Percentiles rank a stretch among this genome's conserved stretches.
These are phyloP conservation scores for Geotrypetes seraphini DNA, from an alignment of 2,797 vertebrate genomes.

Conservation along the genomic window DNA sequence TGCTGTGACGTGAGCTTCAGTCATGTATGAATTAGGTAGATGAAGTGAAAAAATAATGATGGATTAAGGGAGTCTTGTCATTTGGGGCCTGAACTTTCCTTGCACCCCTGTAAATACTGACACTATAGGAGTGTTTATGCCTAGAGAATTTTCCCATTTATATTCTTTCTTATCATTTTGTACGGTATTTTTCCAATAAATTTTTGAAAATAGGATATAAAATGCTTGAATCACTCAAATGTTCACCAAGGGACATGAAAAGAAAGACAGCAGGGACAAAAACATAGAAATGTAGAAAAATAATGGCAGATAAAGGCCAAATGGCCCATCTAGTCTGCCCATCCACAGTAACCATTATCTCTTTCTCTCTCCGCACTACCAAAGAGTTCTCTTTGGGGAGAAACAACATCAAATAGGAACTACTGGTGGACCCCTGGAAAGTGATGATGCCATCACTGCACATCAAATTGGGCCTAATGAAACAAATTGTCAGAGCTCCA, in stretches of 20 bases:
- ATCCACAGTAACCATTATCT: too few species aligned
- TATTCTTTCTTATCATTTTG: conserved; percentile 8
- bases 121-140: not conserved
- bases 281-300: too few species aligned
- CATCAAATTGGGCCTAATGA: too few species aligned
- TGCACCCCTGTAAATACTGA: not conserved
- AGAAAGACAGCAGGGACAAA: too few species aligned
- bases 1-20: conserved; percentile 28
- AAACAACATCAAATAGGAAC: too few species aligned
- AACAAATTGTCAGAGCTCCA: too few species aligned
- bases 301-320: too few species aligned
- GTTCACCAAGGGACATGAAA: conserved; percentile 2
- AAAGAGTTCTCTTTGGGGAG: too few species aligned
- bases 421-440: too few species aligned
- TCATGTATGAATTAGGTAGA: conserved; percentile 45
- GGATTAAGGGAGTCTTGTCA: conserved; percentile 31
- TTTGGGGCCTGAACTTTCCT: conserved; percentile 12
- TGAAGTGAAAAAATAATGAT: conserved; percentile 53
- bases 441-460: too few species aligned
- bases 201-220: not conserved
- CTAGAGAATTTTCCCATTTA: not conserved
- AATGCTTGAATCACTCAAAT: conserved; percentile 12
- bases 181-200: not conserved
- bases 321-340: too few species aligned
- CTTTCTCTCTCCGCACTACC: too few species aligned